Evolutionary conservation across 2,797 vertebrate genomes (phyloP).

Genomic region (Notamacropus eugenii): DNA sequence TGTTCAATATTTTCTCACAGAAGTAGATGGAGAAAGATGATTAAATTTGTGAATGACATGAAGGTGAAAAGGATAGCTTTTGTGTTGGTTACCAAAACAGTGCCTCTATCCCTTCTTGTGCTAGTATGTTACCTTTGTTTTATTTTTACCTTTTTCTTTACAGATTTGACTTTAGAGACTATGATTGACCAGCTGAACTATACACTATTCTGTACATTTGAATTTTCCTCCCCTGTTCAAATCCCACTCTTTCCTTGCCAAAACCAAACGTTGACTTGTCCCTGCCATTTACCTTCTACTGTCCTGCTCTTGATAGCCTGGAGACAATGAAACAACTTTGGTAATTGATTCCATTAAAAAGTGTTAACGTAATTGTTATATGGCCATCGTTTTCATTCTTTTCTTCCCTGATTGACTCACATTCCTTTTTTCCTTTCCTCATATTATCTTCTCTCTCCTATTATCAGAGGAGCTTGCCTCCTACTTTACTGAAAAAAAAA

Average conservation of each 20-base stretch:
- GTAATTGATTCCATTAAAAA: not conserved
- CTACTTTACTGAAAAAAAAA: not conserved
- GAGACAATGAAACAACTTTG: not conserved
- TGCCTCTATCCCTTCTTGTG: not conserved
- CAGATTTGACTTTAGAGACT: not conserved
- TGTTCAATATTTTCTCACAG: not conserved
- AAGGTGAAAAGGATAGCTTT: too few relatives aligned
- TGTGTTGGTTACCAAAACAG: too few relatives aligned
- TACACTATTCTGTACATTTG: not conserved
- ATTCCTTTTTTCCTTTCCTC: not conserved
- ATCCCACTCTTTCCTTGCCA: not conserved
- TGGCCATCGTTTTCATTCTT: not conserved
- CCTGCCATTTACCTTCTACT: not conserved
- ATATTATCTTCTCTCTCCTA: not conserved
- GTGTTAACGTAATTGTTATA: not conserved
- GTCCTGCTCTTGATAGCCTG: not conserved
- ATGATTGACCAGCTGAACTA: not conserved
- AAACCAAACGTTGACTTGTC: not conserved
- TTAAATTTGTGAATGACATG: not conserved
- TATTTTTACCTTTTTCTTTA: not conserved
- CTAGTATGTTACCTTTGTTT: not conserved
- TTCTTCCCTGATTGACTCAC: not conserved
- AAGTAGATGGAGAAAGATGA: not conserved
- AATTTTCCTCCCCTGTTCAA: not conserved
- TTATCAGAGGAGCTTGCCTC: not conserved